phyloP scores from a whole-genome alignment of 2,113 vertebrate species.

The Mustela lutreola region DNA sequence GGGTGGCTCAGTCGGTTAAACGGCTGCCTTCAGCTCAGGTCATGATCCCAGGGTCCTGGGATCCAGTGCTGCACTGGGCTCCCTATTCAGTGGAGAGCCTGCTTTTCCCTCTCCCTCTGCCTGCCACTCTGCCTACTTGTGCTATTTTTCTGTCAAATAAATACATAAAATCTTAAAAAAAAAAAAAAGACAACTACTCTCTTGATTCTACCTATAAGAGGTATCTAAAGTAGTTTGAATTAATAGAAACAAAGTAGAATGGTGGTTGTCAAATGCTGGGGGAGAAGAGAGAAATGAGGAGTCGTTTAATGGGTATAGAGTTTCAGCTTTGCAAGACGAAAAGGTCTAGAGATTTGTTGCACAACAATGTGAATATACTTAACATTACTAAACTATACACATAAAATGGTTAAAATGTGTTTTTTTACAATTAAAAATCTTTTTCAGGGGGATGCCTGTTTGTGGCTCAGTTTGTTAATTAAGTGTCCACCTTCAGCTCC shows the following conservation, averaged over 20 bases:
- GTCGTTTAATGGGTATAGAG: background rate
- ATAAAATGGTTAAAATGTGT: background rate
- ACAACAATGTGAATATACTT: background rate
- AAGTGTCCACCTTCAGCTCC: background rate
- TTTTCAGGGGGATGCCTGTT: background rate
- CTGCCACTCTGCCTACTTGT: too few species aligned
- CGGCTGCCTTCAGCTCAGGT: too few species aligned
- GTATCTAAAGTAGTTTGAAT: background rate
- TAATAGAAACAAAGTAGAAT: background rate
- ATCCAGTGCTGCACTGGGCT: too few species aligned
- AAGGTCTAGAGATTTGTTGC: background rate
- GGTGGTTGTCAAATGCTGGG: background rate
- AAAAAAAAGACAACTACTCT: background rate
- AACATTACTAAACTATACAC: background rate
- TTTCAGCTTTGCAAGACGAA: background rate
- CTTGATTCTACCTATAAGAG: background rate
- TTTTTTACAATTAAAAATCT: background rate
- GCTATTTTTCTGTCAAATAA: too few species aligned
- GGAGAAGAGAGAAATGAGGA: background rate
- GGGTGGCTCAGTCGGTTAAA: too few species aligned
- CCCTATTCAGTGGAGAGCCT: too few species aligned
- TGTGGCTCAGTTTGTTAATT: background rate
- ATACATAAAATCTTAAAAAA: too few species aligned
- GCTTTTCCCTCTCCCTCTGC: too few species aligned
- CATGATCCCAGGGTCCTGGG: too few species aligned